Base-by-base conservation (phyloP, 2,888 invertebrate species). In the Congeria kusceri region DNA sequence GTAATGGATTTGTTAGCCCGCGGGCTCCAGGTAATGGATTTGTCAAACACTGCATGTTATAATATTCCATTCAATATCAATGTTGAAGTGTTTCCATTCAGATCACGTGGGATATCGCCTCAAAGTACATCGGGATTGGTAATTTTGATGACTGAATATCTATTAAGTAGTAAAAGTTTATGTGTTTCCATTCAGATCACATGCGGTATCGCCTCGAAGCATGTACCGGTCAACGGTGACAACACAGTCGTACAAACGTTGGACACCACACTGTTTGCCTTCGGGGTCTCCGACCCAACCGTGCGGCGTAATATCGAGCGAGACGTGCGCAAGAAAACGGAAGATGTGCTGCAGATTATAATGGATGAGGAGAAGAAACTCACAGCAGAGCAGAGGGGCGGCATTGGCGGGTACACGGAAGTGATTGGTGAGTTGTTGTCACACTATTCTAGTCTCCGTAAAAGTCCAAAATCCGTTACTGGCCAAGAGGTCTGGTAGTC, bases 321-420 rank as follows among this genome's bases (percentile, higher is more conserved):
- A 23, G n/a, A 53, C 23, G 47, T 80, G 2, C 32, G 25, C 7
- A 28, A 53, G 32, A 62, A 77, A n/a, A 81, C 85, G 0, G 80
- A 84, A n/a, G 70, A 56, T 4, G 18, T 84, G 15, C 27, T 87
- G 11, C 20, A 59, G 47, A 49, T 47, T 23, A 77, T 88, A 7
- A 75, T 87, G 0, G 47, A 77, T 13, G 62, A 68, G 27, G 88
- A 88, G 44, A 68, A 77, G 9, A 9, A 18, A 11, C 57, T 87
- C 57, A 78, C 73, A 2, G n/a, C 49, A 3, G 59, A 68, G 3
- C 59, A 81, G n/a, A 74, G 69, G 59, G 86, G 85, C 0, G 77
- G 76, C 2, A 25, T 66, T 23, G 71, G 79, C 1, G 83, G 80
- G 7, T 86, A 88, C 44, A 88, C 88, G 3, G 88, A 88, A 32